Evolutionary conservation across 1,140 invertebrate genomes (phyloP).

Genomic region (Sweltsa coloradensis): DNA sequence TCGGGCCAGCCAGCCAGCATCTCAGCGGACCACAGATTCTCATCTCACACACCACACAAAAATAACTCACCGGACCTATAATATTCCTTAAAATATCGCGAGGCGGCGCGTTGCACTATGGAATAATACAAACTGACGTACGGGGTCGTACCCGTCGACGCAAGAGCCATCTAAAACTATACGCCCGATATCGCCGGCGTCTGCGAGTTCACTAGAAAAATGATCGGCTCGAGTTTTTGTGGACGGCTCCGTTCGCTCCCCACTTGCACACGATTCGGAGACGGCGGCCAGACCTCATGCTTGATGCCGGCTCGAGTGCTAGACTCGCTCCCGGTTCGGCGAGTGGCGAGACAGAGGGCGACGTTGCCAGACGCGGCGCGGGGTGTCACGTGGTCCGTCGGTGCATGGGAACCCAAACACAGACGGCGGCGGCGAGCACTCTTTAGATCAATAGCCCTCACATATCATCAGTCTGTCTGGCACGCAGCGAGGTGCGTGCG

Average conservation of each 20-base stretch:
- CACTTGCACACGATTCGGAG: slow-evolving; percentile 9
- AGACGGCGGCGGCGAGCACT: slow-evolving; percentile 1
- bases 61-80: slow-evolving; percentile 36
- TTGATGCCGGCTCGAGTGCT: neutral
- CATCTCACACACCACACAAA: slow-evolving; percentile 6
- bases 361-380: slow-evolving; percentile 1
- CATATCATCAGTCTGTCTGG: no score
- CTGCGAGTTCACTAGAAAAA: no score
- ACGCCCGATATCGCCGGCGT: no score
- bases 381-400: slow-evolving; percentile 6
- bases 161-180: slow-evolving; percentile 37
- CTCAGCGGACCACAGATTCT: no score
- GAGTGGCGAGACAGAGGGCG: no score
- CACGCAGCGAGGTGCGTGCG: no score
- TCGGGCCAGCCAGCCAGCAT: no score
- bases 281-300: slow-evolving; percentile 12
- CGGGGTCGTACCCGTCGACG: slow-evolving; percentile 34
- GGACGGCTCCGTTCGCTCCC: slow-evolving; percentile 7
- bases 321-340: slow-evolving; percentile 12
- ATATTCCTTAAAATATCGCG: slow-evolving; percentile 38
- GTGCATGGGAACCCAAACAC: slow-evolving; percentile 12
- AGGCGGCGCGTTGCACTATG: slow-evolving; percentile 36
- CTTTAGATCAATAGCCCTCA: slow-evolving; percentile 13
- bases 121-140: slow-evolving; percentile 38
- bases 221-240: slow-evolving; percentile 8